A percentile compares a stretch with the other conserved stretches of the same genome.
phyloP scores from a whole-genome alignment of 2,797 vertebrate genomes.

The Chrysocyon brachyurus region DNA sequence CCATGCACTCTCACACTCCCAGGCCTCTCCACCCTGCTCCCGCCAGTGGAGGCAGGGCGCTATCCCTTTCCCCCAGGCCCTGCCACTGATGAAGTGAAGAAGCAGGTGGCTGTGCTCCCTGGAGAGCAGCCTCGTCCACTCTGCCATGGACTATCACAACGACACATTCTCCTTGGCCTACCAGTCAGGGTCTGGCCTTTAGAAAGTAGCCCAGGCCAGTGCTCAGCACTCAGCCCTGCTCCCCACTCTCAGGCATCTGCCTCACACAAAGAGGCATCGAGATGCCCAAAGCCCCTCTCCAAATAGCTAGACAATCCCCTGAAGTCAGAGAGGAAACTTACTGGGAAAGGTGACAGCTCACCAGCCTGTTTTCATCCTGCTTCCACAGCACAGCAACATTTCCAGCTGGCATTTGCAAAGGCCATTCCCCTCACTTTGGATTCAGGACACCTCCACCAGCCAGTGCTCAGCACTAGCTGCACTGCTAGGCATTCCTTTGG shows the following conservation, averaged over 20 bases:
- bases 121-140: not conserved
- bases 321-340: not conserved
- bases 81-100: not conserved
- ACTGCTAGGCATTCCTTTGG: not conserved
- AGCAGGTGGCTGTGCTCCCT: not conserved
- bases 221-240: not conserved
- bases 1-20: not conserved
- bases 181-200: not conserved
- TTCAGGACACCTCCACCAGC: constrained; percentile 40
- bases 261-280: not conserved
- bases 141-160: not conserved
- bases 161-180: not conserved
- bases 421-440: constrained; percentile 35
- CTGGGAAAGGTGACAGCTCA: not conserved
- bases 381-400: not conserved
- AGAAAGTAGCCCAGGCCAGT: not conserved
- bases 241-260: not conserved
- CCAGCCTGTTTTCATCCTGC: not conserved
- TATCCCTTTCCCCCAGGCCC: not conserved
- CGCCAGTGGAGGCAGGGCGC: not conserved
- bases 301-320: not conserved
- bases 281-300: not conserved
- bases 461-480: not conserved
- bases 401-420: constrained; percentile 79
- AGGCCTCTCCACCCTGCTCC: not conserved